phyloP scores from a whole-genome alignment of 2,888 invertebrate genomes.

The Masnerella sp. region DNA sequence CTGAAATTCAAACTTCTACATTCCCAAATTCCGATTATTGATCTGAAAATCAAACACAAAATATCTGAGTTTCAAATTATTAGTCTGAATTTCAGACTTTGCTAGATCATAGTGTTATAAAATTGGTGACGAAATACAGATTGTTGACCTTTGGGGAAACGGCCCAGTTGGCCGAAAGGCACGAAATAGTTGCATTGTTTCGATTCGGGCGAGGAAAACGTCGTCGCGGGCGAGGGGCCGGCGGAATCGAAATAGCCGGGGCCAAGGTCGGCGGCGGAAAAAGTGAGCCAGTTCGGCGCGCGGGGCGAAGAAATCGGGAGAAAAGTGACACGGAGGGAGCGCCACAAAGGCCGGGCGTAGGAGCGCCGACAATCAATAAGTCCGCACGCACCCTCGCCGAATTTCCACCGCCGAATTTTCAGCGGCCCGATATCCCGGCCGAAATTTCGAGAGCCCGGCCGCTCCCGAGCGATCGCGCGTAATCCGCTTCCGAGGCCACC shows the following conservation, averaged over 20 bases:
- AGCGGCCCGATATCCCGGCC: slow-evolving; percentile 29
- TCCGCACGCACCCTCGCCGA: slow-evolving; percentile 69
- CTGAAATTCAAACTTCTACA: too few relatives aligned
- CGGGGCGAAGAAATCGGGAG: slow-evolving; percentile 47
- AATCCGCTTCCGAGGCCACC: slow-evolving; percentile 14
- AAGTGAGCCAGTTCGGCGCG: slow-evolving; percentile 51
- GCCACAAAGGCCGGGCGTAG: slow-evolving; percentile 66
- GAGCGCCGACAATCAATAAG: slow-evolving; percentile 71
- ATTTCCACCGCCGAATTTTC: slow-evolving; percentile 68
- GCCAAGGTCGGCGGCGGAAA: slow-evolving; percentile 58
- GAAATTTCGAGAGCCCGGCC: slow-evolving; percentile 17
- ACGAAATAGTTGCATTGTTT: slow-evolving; percentile 19
- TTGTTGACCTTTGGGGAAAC: too few relatives aligned
- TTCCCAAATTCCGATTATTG: too few relatives aligned
- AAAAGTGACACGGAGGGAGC: slow-evolving; percentile 62
- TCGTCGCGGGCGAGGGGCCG: slow-evolving; percentile 18
- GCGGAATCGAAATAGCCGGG: slow-evolving; percentile 48
- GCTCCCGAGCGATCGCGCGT: not conserved
- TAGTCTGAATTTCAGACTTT: too few relatives aligned
- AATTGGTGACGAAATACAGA: too few relatives aligned
- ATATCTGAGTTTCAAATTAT: too few relatives aligned
- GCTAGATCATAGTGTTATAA: too few relatives aligned
- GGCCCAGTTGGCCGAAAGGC: slow-evolving; percentile 13
- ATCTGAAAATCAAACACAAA: too few relatives aligned
- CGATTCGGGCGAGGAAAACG: slow-evolving; percentile 18